Conservation (phyloP, 2,113 vertebrate species). For the Sander lucioperca region DNA sequence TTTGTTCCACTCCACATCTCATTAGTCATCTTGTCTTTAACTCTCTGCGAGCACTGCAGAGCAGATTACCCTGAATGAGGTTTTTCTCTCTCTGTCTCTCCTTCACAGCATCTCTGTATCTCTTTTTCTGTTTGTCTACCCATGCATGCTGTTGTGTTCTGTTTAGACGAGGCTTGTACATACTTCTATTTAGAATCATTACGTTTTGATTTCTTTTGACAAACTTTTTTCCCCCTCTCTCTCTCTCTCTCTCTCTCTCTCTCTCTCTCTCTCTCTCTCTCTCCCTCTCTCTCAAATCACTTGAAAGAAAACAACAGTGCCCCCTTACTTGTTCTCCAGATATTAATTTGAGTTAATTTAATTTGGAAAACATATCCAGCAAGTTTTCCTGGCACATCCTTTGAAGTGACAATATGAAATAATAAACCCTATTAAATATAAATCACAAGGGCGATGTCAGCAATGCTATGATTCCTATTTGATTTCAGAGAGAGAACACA, state of each 20-base stretch:
- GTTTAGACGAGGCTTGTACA: constrained; percentile 52
- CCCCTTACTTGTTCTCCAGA: constrained; percentile 71
- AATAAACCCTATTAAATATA: constrained; percentile 89
- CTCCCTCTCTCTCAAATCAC: constrained; percentile 22
- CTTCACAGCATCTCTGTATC: constrained; percentile 9
- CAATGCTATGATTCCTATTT: constrained; percentile 82
- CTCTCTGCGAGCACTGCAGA: constrained; percentile 59
- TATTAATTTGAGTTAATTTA: constrained; percentile 86
- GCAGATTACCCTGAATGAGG: constrained; percentile 49
- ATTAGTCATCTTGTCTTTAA: constrained; percentile 71
- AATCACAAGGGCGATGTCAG: constrained; percentile 85
- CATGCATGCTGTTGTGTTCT: constrained; percentile 60
- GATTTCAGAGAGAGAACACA: constrained; percentile 83
- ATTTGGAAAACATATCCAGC: constrained; percentile 84
- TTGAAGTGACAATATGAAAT: constrained; percentile 89
- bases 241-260: background rate
- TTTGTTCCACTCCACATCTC: constrained; percentile 74
- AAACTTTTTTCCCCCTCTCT: constrained; percentile 10
- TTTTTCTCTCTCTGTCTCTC: constrained; percentile 30
- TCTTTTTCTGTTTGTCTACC: constrained; percentile 51
- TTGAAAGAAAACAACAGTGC: constrained; percentile 69
- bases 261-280: background rate
- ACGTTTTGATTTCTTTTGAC: constrained; percentile 63
- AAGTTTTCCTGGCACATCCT: constrained; percentile 82
- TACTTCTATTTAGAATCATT: constrained; percentile 61